Base-by-base conservation (phyloP, 2,797 vertebrate genomes). In the Halcyon chelicuti region DNA sequence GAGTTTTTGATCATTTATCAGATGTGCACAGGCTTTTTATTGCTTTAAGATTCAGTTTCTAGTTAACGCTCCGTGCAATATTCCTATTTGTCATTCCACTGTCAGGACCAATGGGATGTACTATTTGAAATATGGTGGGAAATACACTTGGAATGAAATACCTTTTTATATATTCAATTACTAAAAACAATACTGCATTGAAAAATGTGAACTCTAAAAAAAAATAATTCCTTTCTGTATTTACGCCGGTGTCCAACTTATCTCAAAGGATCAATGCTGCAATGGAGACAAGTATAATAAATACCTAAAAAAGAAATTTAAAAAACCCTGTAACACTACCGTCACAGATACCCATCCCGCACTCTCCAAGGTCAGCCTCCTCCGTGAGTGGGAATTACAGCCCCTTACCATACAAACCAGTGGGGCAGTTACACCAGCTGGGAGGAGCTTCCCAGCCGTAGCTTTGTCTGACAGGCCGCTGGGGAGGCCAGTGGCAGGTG, bases 401-500 rank as follows among this genome's bases (percentile, higher is more conserved):
- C 5, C 2, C 0, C 4, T 47, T 51, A 33, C 0, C 10, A 29
- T 5, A 44, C 1, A 57, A 52, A 68, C 23, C 77, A 39, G n/a
- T 2, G 25, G 22, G 9, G 17, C 4, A 31, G 21, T 19, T 23
- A 37, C 2, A 3, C 18, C 5, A 39, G 67, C 39, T 4, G 17
- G 63, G 22, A 76, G 60, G 19, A 77, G 63, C 65, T 40, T 46
- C 71, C 17, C 40, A 68, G 67, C 17, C 2, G 0, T 3, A 7
- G 1, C 3, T 4, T 28, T 26, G 18, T 6, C 29, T 8, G 33
- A 35, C 28, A 63, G 31, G 47, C 21, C 5, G 44, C 55, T 0
- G 0, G 5, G 2, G 5, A 66, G 63, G 52, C 1, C 39, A 55
- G 46, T 11, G 3, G 1, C 13, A 40, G 55, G 4, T 5, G 9